A percentile compares a stretch with the other conserved stretches of the same genome.
Evolutionary conservation across 2,113 vertebrate genomes (phyloP).

Genomic region (Neomonachus schauinslandi): DNA sequence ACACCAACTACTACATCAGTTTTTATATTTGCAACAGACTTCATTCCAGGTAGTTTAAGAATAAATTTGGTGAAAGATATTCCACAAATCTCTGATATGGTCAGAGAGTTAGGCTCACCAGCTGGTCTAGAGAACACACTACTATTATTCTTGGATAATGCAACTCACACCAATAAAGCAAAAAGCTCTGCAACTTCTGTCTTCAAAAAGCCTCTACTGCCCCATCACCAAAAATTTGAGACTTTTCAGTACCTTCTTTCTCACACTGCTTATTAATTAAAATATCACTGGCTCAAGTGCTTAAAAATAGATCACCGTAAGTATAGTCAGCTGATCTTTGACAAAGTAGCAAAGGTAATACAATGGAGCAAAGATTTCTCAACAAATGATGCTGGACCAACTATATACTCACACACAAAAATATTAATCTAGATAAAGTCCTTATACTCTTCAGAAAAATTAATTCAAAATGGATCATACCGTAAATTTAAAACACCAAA

Average conservation of each 20-base stretch:
- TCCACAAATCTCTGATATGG: not conserved
- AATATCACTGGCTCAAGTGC: not conserved
- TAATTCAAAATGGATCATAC: not conserved
- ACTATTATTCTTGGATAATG: not conserved
- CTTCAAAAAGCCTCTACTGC: not conserved
- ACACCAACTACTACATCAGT: not conserved
- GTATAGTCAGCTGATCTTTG: not conserved
- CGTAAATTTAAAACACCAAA: not conserved
- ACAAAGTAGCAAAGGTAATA: not conserved
- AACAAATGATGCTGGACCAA: not conserved
- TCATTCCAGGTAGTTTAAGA: not conserved
- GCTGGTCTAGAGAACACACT: not conserved
- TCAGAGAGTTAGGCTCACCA: not conserved
- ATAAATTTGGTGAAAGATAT: not conserved
- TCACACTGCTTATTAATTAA: not conserved
- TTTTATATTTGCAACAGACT: not conserved
- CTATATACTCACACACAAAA: not conserved
- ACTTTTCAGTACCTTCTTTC: not conserved
- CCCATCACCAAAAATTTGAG: not conserved
- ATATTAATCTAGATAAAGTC: not conserved
- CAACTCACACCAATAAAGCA: not conserved
- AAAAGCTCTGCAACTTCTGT: not conserved
- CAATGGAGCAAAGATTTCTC: not conserved
- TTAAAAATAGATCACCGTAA: not conserved
- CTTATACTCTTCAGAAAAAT: not conserved